These are phyloP conservation scores for Gila orcuttii DNA, from an alignment of 2,113 vertebrate species.

Conservation along the genomic window DNA sequence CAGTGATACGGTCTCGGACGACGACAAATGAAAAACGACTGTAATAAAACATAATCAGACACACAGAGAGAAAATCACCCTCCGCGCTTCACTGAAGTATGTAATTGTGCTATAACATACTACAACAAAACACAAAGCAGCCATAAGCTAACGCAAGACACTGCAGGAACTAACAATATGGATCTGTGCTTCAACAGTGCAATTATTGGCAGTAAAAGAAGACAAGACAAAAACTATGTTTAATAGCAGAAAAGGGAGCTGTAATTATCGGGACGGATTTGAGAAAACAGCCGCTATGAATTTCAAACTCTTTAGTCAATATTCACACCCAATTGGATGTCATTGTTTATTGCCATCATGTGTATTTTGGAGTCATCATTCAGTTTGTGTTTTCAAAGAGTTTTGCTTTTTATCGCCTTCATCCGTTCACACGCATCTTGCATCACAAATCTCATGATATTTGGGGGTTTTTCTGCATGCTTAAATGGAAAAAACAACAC, in stretches of 20 bases:
- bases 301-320: conserved; percentile 30
- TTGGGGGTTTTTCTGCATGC: neutral
- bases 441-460: neutral
- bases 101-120: conserved; percentile 69
- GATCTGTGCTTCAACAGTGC: conserved; percentile 41
- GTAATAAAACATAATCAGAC: conserved; percentile 71
- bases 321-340: neutral
- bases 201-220: conserved; percentile 30
- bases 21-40: conserved; percentile 59
- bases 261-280: conserved; percentile 32
- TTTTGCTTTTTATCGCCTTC: neutral
- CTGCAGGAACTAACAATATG: conserved; percentile 31
- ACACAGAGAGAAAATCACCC: conserved; percentile 69
- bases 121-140: conserved; percentile 68
- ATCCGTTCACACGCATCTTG: neutral
- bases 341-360: conserved; percentile 32
- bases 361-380: neutral
- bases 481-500: neutral
- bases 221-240: neutral
- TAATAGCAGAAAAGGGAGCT: conserved; percentile 24
- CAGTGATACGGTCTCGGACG: conserved; percentile 44
- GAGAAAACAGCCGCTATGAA: conserved; percentile 26
- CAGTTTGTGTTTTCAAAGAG: neutral
- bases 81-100: conserved; percentile 73
- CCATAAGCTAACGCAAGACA: neutral